Conservation (phyloP, 2,888 invertebrate species). For the Chesias legatella region DNA sequence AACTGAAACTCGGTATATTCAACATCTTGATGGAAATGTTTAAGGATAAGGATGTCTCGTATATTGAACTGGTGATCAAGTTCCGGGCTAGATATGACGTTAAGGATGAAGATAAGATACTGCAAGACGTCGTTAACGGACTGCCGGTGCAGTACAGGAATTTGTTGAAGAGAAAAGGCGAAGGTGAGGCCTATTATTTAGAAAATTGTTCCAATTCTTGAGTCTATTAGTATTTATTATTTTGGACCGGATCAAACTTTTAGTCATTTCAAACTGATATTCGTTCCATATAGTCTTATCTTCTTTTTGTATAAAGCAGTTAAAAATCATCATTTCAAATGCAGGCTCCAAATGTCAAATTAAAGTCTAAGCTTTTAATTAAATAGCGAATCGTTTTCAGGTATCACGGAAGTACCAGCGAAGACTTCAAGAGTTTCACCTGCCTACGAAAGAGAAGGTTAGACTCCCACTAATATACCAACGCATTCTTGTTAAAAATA, state of each 20-base stretch:
- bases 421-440: conserved; percentile 22
- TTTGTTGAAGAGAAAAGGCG: conserved; percentile 43
- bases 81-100: conserved; percentile 50
- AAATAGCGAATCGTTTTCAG: conserved; percentile 25
- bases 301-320: no score
- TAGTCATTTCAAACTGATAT: no score
- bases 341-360: background rate
- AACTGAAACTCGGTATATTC: conserved; percentile 40
- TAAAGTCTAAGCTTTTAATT: conserved; percentile 5
- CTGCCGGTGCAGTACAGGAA: conserved; percentile 46
- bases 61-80: conserved; percentile 59
- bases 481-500: conserved; percentile 1
- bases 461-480: conserved; percentile 5
- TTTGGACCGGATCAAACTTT: no score
- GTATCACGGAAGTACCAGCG: conserved; percentile 15
- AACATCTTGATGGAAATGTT: conserved; percentile 53
- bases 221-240: no score
- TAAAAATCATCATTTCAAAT: no score
- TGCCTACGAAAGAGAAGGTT: conserved; percentile 18
- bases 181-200: conserved; percentile 52
- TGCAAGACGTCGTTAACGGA: conserved; percentile 47
- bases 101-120: conserved; percentile 51
- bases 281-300: no score
- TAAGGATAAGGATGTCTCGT: conserved; percentile 54
- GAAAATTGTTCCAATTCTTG: no score